phyloP scores from a whole-genome alignment of 1,140 invertebrate genomes.

The Cheumatopsyche charites region DNA sequence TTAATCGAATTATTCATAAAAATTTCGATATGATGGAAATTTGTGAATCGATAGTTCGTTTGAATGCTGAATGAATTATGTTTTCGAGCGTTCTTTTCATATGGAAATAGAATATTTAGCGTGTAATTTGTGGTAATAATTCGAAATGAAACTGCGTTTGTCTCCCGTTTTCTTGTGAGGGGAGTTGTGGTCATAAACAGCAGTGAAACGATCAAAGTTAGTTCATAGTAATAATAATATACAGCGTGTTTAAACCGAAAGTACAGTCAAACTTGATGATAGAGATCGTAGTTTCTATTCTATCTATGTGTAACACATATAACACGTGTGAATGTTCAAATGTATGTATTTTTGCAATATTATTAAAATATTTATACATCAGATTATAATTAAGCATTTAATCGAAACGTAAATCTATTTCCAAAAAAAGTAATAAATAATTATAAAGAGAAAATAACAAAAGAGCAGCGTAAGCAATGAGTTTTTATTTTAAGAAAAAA shows the following conservation, averaged over 20 bases:
- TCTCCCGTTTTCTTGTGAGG: constrained; percentile 9
- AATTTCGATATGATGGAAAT: no score
- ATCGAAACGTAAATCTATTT: no score
- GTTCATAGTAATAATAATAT: constrained; percentile 13
- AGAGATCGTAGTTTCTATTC: no score
- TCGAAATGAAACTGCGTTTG: constrained; percentile 2
- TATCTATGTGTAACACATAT: neutral
- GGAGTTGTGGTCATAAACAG: constrained; percentile 12
- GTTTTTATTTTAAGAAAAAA: no score
- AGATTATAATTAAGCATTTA: no score
- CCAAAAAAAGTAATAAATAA: no score
- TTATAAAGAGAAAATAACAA: no score
- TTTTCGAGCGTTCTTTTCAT: neutral
- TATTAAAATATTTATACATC: no score
- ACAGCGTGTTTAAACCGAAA: neutral
- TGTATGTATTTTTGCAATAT: neutral
- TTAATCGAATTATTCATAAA: no score
- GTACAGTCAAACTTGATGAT: neutral
- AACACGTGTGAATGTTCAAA: neutral
- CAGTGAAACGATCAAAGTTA: constrained; percentile 17
- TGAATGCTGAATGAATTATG: no score
- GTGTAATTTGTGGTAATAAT: constrained; percentile 11
- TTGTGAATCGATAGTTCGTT: no score
- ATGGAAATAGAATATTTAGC: neutral
- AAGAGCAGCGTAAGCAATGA: no score